Evolutionary conservation across 2,888 invertebrate species (phyloP), one percentile per base, ranked within the genome.

Genomic region (Stictocephala bisonia): DNA sequence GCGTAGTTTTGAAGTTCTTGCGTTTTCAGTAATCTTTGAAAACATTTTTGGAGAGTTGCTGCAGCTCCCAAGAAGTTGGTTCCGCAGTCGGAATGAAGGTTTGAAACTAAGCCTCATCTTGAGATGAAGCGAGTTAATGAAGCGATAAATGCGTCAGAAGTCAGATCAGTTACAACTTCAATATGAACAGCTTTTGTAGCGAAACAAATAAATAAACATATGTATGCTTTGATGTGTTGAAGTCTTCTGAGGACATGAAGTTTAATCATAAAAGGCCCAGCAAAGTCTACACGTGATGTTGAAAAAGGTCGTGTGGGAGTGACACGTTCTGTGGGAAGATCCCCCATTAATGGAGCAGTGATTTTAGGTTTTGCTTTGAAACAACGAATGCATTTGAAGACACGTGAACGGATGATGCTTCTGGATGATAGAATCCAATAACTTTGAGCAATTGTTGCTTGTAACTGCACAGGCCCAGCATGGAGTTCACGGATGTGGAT

Each of bases 1-100:
- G 22, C 18, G 51, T 6, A 22, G 6, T 22, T 20, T 51, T 51
- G 3, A 3, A 20, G n/a, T 7, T 11, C 4, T 26, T 4, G 27
- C 18, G 27, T n/a, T n/a, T n/a, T n/a, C n/a, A n/a, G n/a, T n/a
- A n/a, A n/a, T n/a, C n/a, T n/a, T n/a, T n/a, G n/a, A n/a, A 67
- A 6, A 27, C 15, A 24, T 18, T 44, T 44, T 18, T 31, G 13
- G 26, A 67, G 24, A 13, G 18, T 31, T 3, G 66, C 40, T 3
- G 41, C 70, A 0, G 81, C 81, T 1, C 82, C 82, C 0, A 79
- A 72, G 48, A 82, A 81, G 41, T 80, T 82, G 0, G 80, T 81
- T 0, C 82, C 83, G 77, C 82, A 80, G 35, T 82, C 82, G 44
- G 78, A 78, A 66, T 75, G 79, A 0, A 82, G 60, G 4, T 75